Evolutionary conservation across 2,888 invertebrate species (phyloP).

Genomic region (Andrena chrysosceles): DNA sequence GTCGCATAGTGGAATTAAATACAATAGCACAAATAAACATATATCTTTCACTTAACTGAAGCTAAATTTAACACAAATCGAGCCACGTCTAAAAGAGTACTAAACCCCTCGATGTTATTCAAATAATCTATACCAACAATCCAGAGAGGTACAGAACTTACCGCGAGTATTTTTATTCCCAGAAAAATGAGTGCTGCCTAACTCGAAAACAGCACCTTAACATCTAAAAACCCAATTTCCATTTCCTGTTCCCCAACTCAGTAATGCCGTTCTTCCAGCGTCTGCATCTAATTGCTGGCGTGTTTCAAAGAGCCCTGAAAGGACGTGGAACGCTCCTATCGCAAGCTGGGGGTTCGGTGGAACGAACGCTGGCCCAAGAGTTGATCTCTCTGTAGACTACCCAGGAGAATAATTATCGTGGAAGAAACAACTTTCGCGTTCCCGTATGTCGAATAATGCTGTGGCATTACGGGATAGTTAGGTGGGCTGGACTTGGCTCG

Average conservation of each 20-base stretch:
- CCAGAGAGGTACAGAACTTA: not conserved
- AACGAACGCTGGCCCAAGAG: conserved; percentile 1
- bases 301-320: conserved; percentile 43
- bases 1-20: too few species aligned
- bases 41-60: too few species aligned
- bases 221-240: not conserved
- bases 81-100: too few species aligned
- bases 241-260: not conserved
- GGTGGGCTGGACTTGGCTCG: conserved; percentile 77
- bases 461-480: conserved; percentile 74
- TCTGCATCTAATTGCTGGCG: conserved; percentile 46
- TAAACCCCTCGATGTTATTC: too few species aligned
- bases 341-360: not conserved
- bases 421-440: conserved; percentile 63
- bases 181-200: not conserved
- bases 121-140: not conserved
- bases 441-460: conserved; percentile 64
- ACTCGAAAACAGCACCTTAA: not conserved
- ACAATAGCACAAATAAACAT: too few species aligned
- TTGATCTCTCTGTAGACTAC: not conserved
- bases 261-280: not conserved
- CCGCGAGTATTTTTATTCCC: not conserved
- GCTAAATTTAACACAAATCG: too few species aligned
- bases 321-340: conserved; percentile 3
- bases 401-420: conserved; percentile 75